Percentiles rank a stretch among this genome's conserved stretches.
Conservation (phyloP, 2,113 vertebrate species). For the Dryoscopus gambensis region DNA sequence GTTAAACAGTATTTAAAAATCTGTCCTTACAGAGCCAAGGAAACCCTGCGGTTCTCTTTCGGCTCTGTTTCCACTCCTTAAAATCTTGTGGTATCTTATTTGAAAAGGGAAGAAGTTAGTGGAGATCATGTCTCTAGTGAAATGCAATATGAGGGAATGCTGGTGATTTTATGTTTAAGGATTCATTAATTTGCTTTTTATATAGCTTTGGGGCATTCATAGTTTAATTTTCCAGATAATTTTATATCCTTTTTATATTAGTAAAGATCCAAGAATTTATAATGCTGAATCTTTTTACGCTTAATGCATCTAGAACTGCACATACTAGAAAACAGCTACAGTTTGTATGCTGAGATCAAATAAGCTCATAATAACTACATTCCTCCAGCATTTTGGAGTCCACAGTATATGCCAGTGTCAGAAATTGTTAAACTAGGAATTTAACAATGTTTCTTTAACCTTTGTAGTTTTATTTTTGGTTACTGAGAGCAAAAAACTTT, state of each 20-base stretch:
- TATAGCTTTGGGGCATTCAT: neutral
- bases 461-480: neutral
- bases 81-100: neutral
- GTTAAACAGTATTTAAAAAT: neutral
- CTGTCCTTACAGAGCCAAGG: neutral
- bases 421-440: neutral
- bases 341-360: neutral
- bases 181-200: neutral
- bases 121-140: neutral
- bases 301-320: neutral
- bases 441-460: neutral
- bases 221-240: neutral
- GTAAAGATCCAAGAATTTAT: neutral
- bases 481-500: neutral
- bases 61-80: neutral
- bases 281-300: neutral
- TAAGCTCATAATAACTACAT: neutral
- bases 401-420: neutral
- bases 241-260: neutral
- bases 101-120: neutral
- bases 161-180: neutral
- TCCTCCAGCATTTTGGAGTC: neutral
- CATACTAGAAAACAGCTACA: neutral
- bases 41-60: neutral
- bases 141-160: neutral